Conservation (phyloP, 2,113 vertebrate genomes). For the Oostethus manadensis region DNA sequence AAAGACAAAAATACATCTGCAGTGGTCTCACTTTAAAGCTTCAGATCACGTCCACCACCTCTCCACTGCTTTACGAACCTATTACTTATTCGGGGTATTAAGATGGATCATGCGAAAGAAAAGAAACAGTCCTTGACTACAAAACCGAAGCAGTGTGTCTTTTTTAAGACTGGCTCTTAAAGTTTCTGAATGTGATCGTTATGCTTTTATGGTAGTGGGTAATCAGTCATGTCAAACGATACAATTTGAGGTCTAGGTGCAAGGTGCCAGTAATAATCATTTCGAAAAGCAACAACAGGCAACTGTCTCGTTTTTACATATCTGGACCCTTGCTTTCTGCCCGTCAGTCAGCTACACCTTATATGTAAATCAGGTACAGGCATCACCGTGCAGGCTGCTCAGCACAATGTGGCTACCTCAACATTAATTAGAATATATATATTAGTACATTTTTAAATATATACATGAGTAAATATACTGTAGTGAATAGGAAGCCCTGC, state of each 20-base stretch:
- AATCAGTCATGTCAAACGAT: not conserved
- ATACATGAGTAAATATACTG: no score
- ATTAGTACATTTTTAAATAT: no score
- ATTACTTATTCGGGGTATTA: slow-evolving; percentile 30
- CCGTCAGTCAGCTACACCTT: no score
- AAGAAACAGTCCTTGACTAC: slow-evolving; percentile 16
- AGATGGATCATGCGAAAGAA: slow-evolving; percentile 13
- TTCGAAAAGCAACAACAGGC: no score
- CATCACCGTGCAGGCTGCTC: no score
- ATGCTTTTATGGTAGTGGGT: not conserved
- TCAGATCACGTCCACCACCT: slow-evolving; percentile 37
- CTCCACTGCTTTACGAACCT: slow-evolving; percentile 28
- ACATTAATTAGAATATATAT: no score
- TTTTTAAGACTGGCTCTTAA: not conserved
- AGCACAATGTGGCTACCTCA: no score
- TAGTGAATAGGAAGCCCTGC: no score
- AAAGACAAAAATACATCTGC: slow-evolving; percentile 52
- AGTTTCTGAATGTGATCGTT: not conserved
- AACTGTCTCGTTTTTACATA: no score
- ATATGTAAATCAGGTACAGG: no score
- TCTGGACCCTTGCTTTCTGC: no score
- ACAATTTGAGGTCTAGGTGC: not conserved
- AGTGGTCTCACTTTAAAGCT: slow-evolving; percentile 48
- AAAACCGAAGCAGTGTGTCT: not conserved
- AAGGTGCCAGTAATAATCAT: no score